Conservation (phyloP, 2,888 invertebrate species). For the Drosophila vallismaia region DNA sequence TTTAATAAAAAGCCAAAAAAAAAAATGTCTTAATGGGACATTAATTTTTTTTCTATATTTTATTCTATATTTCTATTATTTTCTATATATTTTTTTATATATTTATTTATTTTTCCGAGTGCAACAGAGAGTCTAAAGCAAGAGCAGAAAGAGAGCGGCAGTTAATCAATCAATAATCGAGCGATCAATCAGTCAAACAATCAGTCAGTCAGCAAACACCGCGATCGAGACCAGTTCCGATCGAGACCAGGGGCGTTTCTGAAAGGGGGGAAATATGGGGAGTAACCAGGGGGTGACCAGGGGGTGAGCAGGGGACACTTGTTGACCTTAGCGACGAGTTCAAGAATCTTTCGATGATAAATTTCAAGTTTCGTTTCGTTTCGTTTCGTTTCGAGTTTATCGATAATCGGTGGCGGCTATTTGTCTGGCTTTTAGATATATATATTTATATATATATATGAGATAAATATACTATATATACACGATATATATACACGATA, state of each 20-base stretch:
- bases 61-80: too few relatives aligned
- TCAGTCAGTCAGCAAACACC: conserved; percentile 32
- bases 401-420: conserved; percentile 35
- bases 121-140: background rate
- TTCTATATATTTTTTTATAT: background rate
- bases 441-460: background rate
- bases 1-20: too few relatives aligned
- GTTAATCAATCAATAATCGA: conserved; percentile 38
- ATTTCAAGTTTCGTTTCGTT: conserved; percentile 37
- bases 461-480: background rate
- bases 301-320: conserved; percentile 28
- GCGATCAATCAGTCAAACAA: conserved; percentile 45
- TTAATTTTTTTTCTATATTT: too few relatives aligned
- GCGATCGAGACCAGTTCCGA: conserved; percentile 25
- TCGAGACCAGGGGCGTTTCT: background rate
- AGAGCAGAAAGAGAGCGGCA: background rate
- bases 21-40: too few relatives aligned
- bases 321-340: conserved; percentile 66
- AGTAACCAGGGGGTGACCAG: background rate
- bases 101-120: background rate
- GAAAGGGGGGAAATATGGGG: background rate
- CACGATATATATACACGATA: too few relatives aligned
- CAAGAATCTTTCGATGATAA: conserved; percentile 66
- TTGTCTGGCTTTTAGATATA: conserved; percentile 27
- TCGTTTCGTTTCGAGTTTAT: conserved; percentile 18